Percentiles rank a stretch among this genome's conserved stretches.
These are phyloP conservation scores for Eudyptes chrysolophus DNA, from an alignment of 2,113 vertebrate genomes.

Conservation along the genomic window DNA sequence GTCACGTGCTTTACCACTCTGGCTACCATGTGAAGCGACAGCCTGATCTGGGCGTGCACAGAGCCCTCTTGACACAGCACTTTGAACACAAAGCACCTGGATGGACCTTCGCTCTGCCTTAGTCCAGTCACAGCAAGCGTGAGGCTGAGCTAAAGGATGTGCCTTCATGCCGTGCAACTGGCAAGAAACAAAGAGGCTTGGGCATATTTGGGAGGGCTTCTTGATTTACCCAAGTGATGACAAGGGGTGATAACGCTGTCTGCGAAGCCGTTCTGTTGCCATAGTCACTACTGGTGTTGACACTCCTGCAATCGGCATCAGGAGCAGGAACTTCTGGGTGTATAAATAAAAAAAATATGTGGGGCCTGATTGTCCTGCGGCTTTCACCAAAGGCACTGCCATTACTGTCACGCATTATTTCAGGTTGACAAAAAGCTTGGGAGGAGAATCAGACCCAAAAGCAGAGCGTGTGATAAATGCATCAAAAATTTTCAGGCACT, in stretches of 20 bases:
- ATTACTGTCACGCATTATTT: neutral
- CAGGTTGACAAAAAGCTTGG: neutral
- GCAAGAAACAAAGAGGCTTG: neutral
- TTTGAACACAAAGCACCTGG: neutral
- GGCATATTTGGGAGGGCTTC: neutral
- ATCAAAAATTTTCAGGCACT: neutral
- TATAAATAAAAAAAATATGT: neutral
- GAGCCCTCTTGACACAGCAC: neutral
- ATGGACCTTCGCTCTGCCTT: neutral
- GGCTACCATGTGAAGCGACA: neutral
- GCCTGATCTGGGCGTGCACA: neutral
- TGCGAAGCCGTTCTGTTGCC: neutral
- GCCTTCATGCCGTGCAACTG: neutral
- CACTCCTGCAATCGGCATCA: fast-evolving
- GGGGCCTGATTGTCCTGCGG: neutral
- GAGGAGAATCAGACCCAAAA: neutral
- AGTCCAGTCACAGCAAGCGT: neutral
- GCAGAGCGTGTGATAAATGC: neutral
- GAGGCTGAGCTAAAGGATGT: neutral
- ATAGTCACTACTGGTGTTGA: neutral
- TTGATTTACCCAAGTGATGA: neutral
- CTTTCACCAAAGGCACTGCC: neutral
- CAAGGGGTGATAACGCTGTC: neutral
- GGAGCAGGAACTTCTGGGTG: neutral
- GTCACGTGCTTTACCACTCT: fast-evolving